phyloP scores from a whole-genome alignment of 1,140 invertebrate species.

The Leptinotarsa undecemlineata region DNA sequence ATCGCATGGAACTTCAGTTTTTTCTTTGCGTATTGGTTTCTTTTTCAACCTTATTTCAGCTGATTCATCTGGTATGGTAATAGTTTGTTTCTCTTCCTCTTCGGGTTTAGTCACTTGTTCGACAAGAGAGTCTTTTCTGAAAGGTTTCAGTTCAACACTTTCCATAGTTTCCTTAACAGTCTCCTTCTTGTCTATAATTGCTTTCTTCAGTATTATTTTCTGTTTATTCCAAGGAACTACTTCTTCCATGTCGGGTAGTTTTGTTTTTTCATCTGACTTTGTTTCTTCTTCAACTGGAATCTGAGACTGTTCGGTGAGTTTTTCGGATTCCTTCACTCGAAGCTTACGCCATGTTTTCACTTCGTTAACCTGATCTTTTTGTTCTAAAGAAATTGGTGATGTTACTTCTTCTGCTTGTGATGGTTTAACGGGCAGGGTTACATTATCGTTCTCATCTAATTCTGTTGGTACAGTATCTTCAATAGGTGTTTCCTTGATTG shows the following conservation, averaged over 20 bases:
- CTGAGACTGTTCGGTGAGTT: background rate
- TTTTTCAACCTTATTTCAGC: background rate
- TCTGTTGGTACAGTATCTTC: background rate
- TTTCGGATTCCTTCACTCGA: background rate
- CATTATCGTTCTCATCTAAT: background rate
- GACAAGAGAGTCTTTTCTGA: constrained; percentile 37
- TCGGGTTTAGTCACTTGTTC: constrained; percentile 29
- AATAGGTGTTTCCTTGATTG: background rate
- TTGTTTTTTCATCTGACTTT: background rate
- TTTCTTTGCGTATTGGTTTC: background rate
- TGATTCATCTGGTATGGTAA: background rate
- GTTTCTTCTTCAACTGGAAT: background rate
- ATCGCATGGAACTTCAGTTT: background rate
- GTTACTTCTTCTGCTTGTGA: constrained; percentile 12
- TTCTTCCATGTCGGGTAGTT: constrained; percentile 11
- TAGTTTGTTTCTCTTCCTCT: constrained; percentile 21
- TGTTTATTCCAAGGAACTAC: constrained; percentile 55
- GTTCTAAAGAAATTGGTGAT: background rate
- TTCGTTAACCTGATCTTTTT: background rate
- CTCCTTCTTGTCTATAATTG: constrained; percentile 53
- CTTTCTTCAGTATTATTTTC: constrained; percentile 51
- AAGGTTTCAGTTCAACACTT: constrained; percentile 21
- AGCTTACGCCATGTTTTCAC: constrained; percentile 39
- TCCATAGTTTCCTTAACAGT: constrained; percentile 18
- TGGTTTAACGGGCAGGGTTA: background rate